Base-by-base conservation (phyloP, 2,888 invertebrate genomes). In the Plagiodera versicolora region DNA sequence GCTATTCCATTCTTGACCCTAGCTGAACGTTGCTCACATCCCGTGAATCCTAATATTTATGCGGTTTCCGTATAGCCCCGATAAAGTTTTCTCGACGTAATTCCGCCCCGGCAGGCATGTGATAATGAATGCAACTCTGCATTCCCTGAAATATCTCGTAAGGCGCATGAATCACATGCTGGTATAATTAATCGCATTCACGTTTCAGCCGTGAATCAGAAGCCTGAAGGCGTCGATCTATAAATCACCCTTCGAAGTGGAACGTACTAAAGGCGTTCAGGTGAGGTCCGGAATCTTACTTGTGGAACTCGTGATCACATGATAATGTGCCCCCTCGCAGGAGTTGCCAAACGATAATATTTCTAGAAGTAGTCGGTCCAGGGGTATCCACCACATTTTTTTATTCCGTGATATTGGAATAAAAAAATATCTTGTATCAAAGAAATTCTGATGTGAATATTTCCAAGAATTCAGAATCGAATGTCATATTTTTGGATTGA, bases 121-220 rank as follows among this genome's bases (percentile, higher is more conserved):
- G 39, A 39, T 39, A 39, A 39, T 39, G 39, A 20, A 53, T 53
- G 53, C 53, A 39, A 44, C 39, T 44, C 53, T 17, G 45, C 53
- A 44, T 39, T 52, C 24, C 35, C 44, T 52, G 39, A 52, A 52
- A 53, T 44, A 44, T 44, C 53, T 53, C 53, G 14, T 14, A 53
- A 44, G 53, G 44, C 20, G 28, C 35, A 53, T 53, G 45, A 53
- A 44, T 53, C 53, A 44, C 53, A 44, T 20, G 3, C 52, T 52
- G 19, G 17, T n/a, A 53, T 53, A 53, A 53, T 53, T 53, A 53
- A 53, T 53, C 45, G 53, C 53, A 53, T 53, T 53, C 53, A 53
- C 53, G 53, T 53, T 53, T 53, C 44, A 44, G 17, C 44, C 44
- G 39, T 53, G 53, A 53, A 53, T 53, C 51, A 49, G 14, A 20